These are phyloP conservation scores for Matsumurasca onukii DNA, from an alignment of 1,140 invertebrate genomes.

Conservation along the genomic window DNA sequence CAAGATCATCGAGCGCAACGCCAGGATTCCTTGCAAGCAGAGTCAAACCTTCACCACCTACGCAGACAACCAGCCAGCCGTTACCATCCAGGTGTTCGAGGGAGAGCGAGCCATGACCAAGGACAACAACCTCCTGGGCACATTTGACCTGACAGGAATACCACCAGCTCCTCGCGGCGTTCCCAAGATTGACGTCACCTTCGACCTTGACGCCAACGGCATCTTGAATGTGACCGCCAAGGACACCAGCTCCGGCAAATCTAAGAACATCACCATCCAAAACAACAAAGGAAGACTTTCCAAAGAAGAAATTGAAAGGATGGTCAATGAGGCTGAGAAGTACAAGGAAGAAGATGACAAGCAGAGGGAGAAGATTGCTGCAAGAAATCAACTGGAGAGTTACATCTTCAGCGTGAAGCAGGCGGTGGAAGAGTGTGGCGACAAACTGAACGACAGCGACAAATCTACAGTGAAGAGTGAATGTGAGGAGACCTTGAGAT, in stretches of 20 bases:
- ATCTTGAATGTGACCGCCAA: slow-evolving; percentile 55
- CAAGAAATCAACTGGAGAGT: slow-evolving; percentile 67
- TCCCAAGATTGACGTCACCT: too few relatives aligned
- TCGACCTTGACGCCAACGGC: too few relatives aligned
- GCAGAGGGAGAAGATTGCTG: slow-evolving; percentile 56
- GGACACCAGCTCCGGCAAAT: slow-evolving; percentile 54
- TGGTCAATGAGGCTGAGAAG: slow-evolving; percentile 66
- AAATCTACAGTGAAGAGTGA: too few relatives aligned
- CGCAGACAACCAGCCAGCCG: slow-evolving; percentile 66
- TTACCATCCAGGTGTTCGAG: too few relatives aligned
- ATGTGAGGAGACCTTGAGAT: too few relatives aligned
- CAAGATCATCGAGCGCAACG: background rate
- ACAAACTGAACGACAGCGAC: slow-evolving; percentile 49
- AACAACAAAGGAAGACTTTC: slow-evolving; percentile 56
- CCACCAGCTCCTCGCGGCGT: background rate
- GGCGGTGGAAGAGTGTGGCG: slow-evolving; percentile 51
- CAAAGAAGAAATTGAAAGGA: too few relatives aligned
- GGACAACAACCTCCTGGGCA: background rate
- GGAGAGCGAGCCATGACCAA: slow-evolving; percentile 55
- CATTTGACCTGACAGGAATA: too few relatives aligned
- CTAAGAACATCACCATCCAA: slow-evolving; percentile 54
- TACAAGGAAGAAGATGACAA: slow-evolving; percentile 57
- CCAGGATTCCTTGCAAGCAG: background rate
- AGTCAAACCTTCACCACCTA: slow-evolving; percentile 37
- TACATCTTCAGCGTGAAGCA: slow-evolving; percentile 69